Evolutionary conservation across 2,888 invertebrate species (phyloP).

Genomic region (Anagyrus pseudococci): DNA sequence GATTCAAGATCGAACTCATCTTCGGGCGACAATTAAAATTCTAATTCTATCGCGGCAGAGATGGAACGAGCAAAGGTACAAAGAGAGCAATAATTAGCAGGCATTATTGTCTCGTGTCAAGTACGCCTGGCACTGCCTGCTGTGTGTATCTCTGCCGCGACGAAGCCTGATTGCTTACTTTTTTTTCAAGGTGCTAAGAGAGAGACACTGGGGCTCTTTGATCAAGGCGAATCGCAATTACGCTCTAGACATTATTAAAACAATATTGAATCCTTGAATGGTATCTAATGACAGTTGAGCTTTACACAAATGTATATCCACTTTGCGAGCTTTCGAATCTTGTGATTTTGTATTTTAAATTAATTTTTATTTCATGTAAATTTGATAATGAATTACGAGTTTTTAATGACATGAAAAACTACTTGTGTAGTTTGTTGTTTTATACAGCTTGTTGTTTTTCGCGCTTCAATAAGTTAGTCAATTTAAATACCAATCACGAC

Average conservation of each 20-base stretch:
- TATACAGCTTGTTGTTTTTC: no score
- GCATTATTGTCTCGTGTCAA: constrained; percentile 27
- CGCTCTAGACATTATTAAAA: constrained; percentile 24
- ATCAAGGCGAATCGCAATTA: constrained; percentile 29
- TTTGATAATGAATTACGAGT: no score
- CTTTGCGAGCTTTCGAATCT: no score
- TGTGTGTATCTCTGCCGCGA: neutral
- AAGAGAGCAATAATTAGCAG: constrained; percentile 28
- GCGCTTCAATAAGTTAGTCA: no score
- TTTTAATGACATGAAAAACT: no score
- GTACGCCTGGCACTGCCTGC: constrained; percentile 6
- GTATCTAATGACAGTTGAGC: constrained; percentile 5
- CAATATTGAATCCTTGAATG: constrained; percentile 15
- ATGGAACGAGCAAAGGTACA: constrained; percentile 15
- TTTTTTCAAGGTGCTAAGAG: constrained; percentile 19
- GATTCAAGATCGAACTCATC: constrained; percentile 24
- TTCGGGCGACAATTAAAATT: constrained; percentile 26
- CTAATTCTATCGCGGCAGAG: constrained; percentile 15
- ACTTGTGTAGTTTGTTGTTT: no score
- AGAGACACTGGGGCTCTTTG: neutral
- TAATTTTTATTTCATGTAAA: no score
- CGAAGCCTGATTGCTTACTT: constrained; percentile 13
- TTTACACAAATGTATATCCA: no score
- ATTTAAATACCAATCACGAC: no score
- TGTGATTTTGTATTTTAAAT: no score